Evolutionary conservation across 2,888 invertebrate genomes (phyloP), one percentile per base, ranked within the genome.

Genomic region (Limenitis camilla): DNA sequence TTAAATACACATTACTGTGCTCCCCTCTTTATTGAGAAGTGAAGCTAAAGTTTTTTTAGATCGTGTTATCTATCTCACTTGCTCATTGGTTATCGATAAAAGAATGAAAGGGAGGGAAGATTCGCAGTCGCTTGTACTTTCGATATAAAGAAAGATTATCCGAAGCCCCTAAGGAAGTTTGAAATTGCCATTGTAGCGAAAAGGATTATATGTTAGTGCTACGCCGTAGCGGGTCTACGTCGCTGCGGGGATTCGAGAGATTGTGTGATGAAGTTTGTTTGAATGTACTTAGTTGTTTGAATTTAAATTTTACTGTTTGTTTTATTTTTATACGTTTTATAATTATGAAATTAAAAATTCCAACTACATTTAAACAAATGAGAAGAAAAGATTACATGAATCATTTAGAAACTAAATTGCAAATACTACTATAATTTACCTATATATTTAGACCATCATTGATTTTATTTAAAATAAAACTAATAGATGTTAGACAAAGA

Each of bases 151-250:
- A 88, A 88, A 88, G 88, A 88, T 88, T 88, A 88, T 87, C 84
- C 83, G 75, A 82, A 85, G 87, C 84, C 88, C 88, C 88, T 84
- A 86, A 88, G 88, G 87, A 88, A 88, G 87, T 88, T 88, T 84
- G 87, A 85, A 88, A 88, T 88, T 88, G 88, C 88, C 87, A 85
- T 88, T 88, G 87, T 88, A 88, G 86, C 87, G 83, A 88, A 88
- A 87, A 87, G 88, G 88, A 88, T 88, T 88, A 88, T 88, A 88
- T 79, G 88, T 83, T 85, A 82, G 81, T 83, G 80, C 84, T 84
- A 83, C 87, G 83, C 65, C 81, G 86, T 85, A 85, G 83, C 70
- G 74, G 69, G 70, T 74, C 81, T 82, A 77, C 80, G 71, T 58
- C 64, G 67, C 63, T 61, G 67, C 69, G 65, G 71, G 74, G 73